Base-by-base conservation (phyloP, 2,888 invertebrate species). In the Harmothoe impar region DNA sequence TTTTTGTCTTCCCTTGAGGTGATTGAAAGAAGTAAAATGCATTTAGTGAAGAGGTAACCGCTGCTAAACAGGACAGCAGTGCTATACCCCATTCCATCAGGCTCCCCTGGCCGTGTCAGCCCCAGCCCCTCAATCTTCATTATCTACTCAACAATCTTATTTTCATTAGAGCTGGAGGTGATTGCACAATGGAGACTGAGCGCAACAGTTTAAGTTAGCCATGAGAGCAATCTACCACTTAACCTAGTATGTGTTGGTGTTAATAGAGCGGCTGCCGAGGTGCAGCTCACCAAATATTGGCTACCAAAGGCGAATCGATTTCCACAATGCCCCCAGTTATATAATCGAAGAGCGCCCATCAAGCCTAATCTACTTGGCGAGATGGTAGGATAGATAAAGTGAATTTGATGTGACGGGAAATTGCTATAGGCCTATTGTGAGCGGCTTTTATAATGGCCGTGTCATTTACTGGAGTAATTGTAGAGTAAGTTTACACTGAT, bases 91-190 rank as follows among this genome's bases (percentile, higher is more conserved):
- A 5, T 29, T 72, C 72, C 29, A 72, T 17, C 72, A 72, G 17
- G 0, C 29, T 29, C 15, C 12, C 25, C 29, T 15, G 17, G 29
- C 7, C 17, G 29, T 72, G 72, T 72, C 72, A 72, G 72, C 15
- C 15, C n/a, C 29, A 25, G 72, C 15, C 72, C 31, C 25, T 72
- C 72, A 1, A 29, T 72, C 72, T 72, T 72, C 72, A 72, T 72
- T 72, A 84, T 84, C 84, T 84, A 33, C 84, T 84, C 84, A 51
- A 23, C 84, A 84, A 84, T 84, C 84, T 84, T 84, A 84, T 51
- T 84, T 84, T 84, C 84, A 84, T 84, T 84, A 51, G 84, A 43
- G 33, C 84, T 23, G 84, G 51, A 43, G 43, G 84, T n/a, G 35
- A 51, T 51, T 84, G 84, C 43, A 84, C 84, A 84, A 84, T 51